Evolutionary conservation across 2,888 invertebrate genomes (phyloP), one percentile per base, ranked within the genome.

Genomic region (Antheraea assamensis): DNA sequence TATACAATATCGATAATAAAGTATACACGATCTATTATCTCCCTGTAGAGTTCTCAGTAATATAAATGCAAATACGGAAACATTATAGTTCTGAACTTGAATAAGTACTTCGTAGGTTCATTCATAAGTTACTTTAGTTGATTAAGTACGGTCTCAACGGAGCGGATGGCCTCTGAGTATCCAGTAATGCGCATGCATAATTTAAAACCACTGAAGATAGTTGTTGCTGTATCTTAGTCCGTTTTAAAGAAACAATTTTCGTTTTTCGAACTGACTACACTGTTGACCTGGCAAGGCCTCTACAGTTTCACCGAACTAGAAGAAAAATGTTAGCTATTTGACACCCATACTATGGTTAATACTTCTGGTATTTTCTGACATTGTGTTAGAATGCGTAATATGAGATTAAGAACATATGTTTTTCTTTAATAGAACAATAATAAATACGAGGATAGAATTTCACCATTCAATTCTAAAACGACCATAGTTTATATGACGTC

Each of bases 61-160:
- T 68, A 21, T 68, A 35, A 68, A 68, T 68, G 68, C 68, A 68
- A 68, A 68, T 66, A 7, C 31, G 31, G 66, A 19, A 30, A 17
- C 1, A 31, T 68, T 5, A 35, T 68, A 35, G 7, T 68, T 10
- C 68, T 68, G 21, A 68, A 68, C 35, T 68, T 68, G n/a, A n/a
- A 35, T 68, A 35, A 68, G 35, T n/a, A 68, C 31, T 31, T 13
- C 31, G 66, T 30, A 19, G 31, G 31, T 68, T 68, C 68, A 68
- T 68, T 64, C 30, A 17, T 64, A 64, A 64, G n/a, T 68, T 35
- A 35, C 68, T 68, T 64, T n/a, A 35, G 35, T 68, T 4, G n/a
- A 35, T 35, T 68, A 35, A n/a, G 35, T 70, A 73, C 55, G 52
- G 55, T 55, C 70, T 70, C 73, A 73, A 76, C 61, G 64, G 74